phyloP scores from a whole-genome alignment of 2,888 invertebrate genomes.

The Plutella xylostella region DNA sequence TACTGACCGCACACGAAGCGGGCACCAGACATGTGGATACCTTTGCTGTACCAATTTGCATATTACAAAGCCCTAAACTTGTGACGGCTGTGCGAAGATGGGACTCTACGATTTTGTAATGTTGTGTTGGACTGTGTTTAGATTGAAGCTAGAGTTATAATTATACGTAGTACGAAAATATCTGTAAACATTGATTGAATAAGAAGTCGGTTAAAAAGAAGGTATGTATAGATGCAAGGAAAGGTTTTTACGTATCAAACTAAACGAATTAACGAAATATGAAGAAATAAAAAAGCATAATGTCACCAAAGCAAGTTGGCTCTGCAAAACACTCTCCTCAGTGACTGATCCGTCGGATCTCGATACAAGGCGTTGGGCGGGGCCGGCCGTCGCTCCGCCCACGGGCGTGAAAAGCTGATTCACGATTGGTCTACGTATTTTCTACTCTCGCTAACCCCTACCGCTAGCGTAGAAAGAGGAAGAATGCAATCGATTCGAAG shows the following conservation, averaged over 20 bases:
- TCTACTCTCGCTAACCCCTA: slow-evolving; percentile 38
- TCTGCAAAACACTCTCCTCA: slow-evolving; percentile 14
- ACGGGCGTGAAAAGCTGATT: slow-evolving; percentile 25
- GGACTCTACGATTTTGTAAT: too few relatives aligned
- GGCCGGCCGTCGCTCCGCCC: slow-evolving; percentile 29
- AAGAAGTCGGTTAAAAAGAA: too few relatives aligned
- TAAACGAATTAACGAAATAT: too few relatives aligned
- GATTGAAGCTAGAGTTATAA: too few relatives aligned
- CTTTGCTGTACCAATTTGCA: not conserved
- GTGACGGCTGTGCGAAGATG: too few relatives aligned
- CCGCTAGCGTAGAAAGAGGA: slow-evolving; percentile 24
- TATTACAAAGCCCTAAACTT: too few relatives aligned
- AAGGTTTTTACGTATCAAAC: too few relatives aligned
- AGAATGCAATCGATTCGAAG: slow-evolving; percentile 52
- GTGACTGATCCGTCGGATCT: slow-evolving; percentile 36
- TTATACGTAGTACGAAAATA: too few relatives aligned
- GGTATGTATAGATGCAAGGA: too few relatives aligned
- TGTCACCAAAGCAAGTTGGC: not conserved
- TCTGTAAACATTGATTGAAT: too few relatives aligned
- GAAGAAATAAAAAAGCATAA: too few relatives aligned
- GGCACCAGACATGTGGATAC: slow-evolving; percentile 1
- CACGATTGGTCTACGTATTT: slow-evolving; percentile 39
- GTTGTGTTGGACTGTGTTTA: too few relatives aligned
- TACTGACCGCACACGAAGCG: slow-evolving; percentile 55
- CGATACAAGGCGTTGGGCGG: slow-evolving; percentile 47